Evolutionary conservation across 2,888 invertebrate species (phyloP).

Genomic region (Xestia c-nigrum): DNA sequence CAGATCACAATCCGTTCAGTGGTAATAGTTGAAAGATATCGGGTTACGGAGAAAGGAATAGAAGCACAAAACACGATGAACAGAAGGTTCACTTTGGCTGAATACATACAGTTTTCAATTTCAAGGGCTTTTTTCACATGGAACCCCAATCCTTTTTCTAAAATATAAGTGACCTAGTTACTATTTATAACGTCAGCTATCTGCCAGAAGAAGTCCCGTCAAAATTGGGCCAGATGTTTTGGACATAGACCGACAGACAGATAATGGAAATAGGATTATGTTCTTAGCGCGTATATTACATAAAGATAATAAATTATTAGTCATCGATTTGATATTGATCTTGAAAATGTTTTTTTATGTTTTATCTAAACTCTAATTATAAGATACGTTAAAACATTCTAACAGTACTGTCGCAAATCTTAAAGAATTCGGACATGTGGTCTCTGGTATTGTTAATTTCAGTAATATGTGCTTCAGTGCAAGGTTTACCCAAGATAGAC

Average conservation of each 20-base stretch:
- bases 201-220: too few relatives aligned
- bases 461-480: slow-evolving; percentile 9
- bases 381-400: background rate
- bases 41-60: slow-evolving; percentile 10
- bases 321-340: slow-evolving; percentile 12
- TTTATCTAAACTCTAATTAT: slow-evolving; percentile 4
- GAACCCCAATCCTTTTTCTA: too few relatives aligned
- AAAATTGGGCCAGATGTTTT: too few relatives aligned
- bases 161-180: too few relatives aligned
- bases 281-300: background rate
- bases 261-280: background rate
- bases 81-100: background rate
- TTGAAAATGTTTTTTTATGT: slow-evolving; percentile 1
- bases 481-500: slow-evolving; percentile 24
- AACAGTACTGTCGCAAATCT: background rate
- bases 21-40: slow-evolving; percentile 21
- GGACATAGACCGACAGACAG: too few relatives aligned
- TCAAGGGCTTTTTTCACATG: too few relatives aligned
- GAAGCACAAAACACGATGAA: background rate
- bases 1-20: slow-evolving; percentile 11
- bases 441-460: slow-evolving; percentile 13
- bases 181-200: too few relatives aligned
- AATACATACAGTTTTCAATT: background rate
- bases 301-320: background rate
- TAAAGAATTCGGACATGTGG: background rate